phyloP scores from a whole-genome alignment of 1,140 invertebrate species.

The Euwallacea similis region DNA sequence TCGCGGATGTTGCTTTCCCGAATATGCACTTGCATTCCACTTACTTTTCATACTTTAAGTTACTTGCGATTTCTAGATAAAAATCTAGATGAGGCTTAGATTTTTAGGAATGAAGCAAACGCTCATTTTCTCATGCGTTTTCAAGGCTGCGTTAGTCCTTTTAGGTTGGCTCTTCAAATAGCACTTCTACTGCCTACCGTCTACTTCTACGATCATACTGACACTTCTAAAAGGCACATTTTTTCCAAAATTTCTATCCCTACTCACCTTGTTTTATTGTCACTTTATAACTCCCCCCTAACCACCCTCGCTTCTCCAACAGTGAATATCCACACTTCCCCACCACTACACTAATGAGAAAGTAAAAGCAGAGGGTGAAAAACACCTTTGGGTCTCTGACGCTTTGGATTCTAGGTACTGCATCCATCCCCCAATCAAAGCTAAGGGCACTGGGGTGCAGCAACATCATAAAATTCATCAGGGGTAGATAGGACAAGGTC shows the following conservation, averaged over 20 bases:
- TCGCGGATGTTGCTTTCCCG: too few species aligned
- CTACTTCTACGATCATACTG: too few species aligned
- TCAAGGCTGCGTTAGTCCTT: too few species aligned
- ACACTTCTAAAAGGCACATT: too few species aligned
- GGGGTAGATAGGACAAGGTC: slow-evolving; percentile 86
- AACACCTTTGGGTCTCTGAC: slow-evolving; percentile 76
- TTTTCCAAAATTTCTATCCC: neutral
- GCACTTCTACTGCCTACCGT: too few species aligned
- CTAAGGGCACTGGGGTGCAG: slow-evolving; percentile 80
- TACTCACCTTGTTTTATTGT: slow-evolving; percentile 16
- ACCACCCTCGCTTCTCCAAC: slow-evolving; percentile 2
- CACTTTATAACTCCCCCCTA: slow-evolving; percentile 1
- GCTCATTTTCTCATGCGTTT: too few species aligned
- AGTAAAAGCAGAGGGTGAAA: slow-evolving; percentile 72
- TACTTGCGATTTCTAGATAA: too few species aligned
- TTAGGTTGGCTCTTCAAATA: too few species aligned
- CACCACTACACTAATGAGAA: slow-evolving; percentile 46
- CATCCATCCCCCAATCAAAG: slow-evolving; percentile 96
- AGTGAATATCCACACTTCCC: slow-evolving; percentile 36
- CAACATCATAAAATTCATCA: slow-evolving; percentile 82
- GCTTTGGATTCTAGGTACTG: slow-evolving; percentile 77
- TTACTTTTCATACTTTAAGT: too few species aligned
- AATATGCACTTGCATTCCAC: too few species aligned
- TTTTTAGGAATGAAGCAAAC: too few species aligned
- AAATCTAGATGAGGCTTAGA: too few species aligned